Evolutionary conservation across 2,888 invertebrate genomes (phyloP).

Genomic region (Rugalucina vietnamica): DNA sequence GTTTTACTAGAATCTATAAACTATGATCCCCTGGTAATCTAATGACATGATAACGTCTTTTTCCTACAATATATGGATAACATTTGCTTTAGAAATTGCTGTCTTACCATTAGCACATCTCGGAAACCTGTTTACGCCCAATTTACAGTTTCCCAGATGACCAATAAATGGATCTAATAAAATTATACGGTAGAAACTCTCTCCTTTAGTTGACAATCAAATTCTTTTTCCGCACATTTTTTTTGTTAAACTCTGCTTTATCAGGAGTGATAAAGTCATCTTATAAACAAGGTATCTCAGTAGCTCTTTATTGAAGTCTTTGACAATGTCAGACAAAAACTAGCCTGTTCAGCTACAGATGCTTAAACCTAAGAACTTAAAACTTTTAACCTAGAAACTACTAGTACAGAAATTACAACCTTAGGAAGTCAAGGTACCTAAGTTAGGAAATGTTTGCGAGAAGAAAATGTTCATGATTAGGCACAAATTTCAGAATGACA

Average conservation of each 20-base stretch:
- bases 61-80: neutral
- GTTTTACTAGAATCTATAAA: neutral
- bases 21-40: neutral
- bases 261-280: neutral
- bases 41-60: neutral
- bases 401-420: too few relatives aligned
- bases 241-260: neutral
- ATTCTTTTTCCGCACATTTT: neutral
- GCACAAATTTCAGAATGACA: too few relatives aligned
- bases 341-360: too few relatives aligned
- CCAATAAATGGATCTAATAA: neutral
- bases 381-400: too few relatives aligned
- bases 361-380: too few relatives aligned
- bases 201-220: neutral
- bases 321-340: too few relatives aligned
- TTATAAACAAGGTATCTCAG: too few relatives aligned
- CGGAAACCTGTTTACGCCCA: conserved; percentile 4
- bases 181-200: neutral
- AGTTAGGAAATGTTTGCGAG: too few relatives aligned
- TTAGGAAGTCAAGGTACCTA: too few relatives aligned
- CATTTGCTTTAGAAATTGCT: neutral
- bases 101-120: neutral
- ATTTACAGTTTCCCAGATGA: neutral
- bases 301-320: too few relatives aligned
- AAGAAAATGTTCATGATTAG: too few relatives aligned